phyloP scores from a whole-genome alignment of 2,888 invertebrate species.

The Podabrus alpinus region DNA sequence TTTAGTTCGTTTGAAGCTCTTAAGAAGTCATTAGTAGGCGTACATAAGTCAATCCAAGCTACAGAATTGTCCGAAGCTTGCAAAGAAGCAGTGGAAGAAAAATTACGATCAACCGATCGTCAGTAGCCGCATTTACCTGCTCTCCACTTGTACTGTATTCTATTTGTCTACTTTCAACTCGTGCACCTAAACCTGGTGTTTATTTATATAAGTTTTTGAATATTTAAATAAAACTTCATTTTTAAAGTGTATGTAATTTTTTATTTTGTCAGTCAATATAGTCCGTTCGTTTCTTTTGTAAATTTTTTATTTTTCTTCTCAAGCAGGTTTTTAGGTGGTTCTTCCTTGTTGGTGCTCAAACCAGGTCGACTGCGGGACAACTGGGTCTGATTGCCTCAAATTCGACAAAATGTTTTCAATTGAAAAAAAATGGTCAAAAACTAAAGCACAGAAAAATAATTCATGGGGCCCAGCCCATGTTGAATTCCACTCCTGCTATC shows the following conservation, averaged over 20 bases:
- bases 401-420: too few species aligned
- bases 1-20: constrained; percentile 94
- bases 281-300: constrained; percentile 15
- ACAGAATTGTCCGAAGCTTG: constrained; percentile 94
- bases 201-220: constrained; percentile 57
- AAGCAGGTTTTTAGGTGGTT: too few species aligned
- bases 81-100: constrained; percentile 91
- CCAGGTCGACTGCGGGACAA: too few species aligned
- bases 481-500: too few species aligned
- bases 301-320: not conserved
- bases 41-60: constrained; percentile 96
- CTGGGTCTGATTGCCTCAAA: too few species aligned
- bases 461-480: too few species aligned
- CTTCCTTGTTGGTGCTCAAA: too few species aligned
- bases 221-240: constrained; percentile 57
- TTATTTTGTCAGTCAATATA: constrained; percentile 24
- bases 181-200: constrained; percentile 52
- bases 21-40: constrained; percentile 94
- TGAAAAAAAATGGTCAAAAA: too few species aligned
- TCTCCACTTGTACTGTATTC: constrained; percentile 37
- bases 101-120: constrained; percentile 92
- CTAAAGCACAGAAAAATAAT: too few species aligned
- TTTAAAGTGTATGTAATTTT: constrained; percentile 50
- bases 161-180: constrained; percentile 43
- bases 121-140: constrained; percentile 62